Conservation (phyloP, 2,113 vertebrate genomes). For the Psophia crepitans region DNA sequence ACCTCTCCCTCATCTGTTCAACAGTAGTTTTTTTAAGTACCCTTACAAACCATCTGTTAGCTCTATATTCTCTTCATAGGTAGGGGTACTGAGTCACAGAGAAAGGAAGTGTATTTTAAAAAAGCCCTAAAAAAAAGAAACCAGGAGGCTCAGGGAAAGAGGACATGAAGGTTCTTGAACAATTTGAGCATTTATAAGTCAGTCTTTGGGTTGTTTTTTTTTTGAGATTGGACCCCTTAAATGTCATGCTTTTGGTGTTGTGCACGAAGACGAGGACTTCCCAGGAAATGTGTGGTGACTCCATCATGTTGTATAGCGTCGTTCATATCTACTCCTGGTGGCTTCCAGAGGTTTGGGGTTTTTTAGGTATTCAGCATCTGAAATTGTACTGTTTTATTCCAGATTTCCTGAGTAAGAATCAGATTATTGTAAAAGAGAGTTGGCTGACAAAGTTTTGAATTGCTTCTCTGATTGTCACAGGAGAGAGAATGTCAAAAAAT, state of each 20-base stretch:
- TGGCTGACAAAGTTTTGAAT: conserved; percentile 68
- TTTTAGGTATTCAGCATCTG: conserved; percentile 57
- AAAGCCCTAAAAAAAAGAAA: not conserved
- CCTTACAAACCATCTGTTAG: not conserved
- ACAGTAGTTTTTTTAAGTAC: not conserved
- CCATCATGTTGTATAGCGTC: not conserved
- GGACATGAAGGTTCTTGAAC: not conserved
- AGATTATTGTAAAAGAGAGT: conserved; percentile 64
- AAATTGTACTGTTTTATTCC: conserved; percentile 54
- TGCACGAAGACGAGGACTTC: not conserved
- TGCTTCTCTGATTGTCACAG: conserved; percentile 51
- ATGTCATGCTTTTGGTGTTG: not conserved
- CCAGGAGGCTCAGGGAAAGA: not conserved
- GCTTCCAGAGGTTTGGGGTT: conserved; percentile 33
- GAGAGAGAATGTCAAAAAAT: conserved; percentile 41
- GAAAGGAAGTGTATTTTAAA: not conserved
- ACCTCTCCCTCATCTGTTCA: not conserved
- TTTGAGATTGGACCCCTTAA: not conserved
- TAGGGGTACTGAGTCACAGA: not conserved
- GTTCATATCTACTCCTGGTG: conserved; percentile 6
- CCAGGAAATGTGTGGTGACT: not conserved
- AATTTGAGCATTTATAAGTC: not conserved
- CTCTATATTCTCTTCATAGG: not conserved
- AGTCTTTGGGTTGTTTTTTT: not conserved
- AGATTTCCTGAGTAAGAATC: conserved; percentile 63